Conservation (phyloP, 2,888 invertebrate genomes). For the Cenopis cana region DNA sequence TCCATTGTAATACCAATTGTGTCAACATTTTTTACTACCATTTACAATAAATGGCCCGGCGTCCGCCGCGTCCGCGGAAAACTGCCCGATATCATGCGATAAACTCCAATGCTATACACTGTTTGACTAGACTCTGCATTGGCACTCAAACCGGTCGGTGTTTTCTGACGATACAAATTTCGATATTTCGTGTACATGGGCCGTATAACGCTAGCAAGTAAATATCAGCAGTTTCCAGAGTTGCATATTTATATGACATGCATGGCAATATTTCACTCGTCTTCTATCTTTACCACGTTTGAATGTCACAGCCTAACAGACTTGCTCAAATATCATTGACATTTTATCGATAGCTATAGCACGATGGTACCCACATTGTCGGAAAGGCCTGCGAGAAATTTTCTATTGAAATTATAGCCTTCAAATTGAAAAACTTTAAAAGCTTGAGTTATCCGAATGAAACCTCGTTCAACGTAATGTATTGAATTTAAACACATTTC, state of each 20-base stretch:
- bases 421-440: no score
- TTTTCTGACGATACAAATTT: constrained; percentile 12
- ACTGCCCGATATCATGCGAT: constrained; percentile 22
- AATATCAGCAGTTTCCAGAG: constrained; percentile 24
- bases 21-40: constrained; percentile 27
- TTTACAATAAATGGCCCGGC: constrained; percentile 19
- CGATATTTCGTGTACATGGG: not conserved
- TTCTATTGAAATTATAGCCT: not conserved
- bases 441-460: no score
- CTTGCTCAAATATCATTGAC: not conserved
- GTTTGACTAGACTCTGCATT: constrained; percentile 32
- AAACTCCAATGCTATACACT: constrained; percentile 24
- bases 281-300: not conserved
- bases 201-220: not conserved
- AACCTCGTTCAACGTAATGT: no score
- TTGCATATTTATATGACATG: constrained; percentile 9
- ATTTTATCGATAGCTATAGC: not conserved
- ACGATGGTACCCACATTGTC: not conserved
- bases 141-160: constrained; percentile 24
- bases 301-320: constrained; percentile 20
- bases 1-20: constrained; percentile 21
- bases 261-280: constrained; percentile 8
- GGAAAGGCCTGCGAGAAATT: no score
- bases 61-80: not conserved
- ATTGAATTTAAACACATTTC: not conserved